phyloP scores from a whole-genome alignment of 1,140 invertebrate species.

The Reticulitermes speratus region DNA sequence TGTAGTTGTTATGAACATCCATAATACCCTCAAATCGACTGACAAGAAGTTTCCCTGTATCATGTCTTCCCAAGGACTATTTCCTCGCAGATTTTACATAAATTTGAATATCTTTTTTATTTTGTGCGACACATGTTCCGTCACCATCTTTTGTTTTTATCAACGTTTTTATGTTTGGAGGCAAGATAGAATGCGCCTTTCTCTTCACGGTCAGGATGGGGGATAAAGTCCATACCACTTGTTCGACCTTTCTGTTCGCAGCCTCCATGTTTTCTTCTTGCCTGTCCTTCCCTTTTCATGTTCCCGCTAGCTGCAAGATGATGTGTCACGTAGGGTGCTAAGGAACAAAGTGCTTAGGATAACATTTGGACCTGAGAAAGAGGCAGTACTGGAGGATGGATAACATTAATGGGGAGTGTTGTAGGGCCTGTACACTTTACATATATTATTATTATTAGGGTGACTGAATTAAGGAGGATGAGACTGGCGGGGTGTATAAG shows the following conservation, averaged over 20 bases:
- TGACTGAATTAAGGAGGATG: too few species aligned
- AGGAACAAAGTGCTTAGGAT: too few species aligned
- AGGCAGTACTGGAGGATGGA: too few species aligned
- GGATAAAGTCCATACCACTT: background rate
- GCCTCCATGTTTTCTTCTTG: background rate
- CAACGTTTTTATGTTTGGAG: background rate
- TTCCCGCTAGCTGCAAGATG: background rate
- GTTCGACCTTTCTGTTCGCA: background rate
- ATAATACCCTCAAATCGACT: too few species aligned
- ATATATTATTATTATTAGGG: too few species aligned
- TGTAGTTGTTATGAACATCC: too few species aligned
- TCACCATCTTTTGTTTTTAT: background rate
- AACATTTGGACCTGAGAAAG: too few species aligned
- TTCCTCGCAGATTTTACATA: background rate
- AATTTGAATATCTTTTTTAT: background rate
- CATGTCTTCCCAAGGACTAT: background rate
- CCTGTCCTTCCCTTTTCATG: background rate
- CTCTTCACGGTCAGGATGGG: background rate
- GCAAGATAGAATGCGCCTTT: background rate
- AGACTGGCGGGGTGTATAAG: too few species aligned
- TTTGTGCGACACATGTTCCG: background rate
- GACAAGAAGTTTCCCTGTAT: too few species aligned
- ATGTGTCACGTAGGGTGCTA: background rate
- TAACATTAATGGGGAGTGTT: too few species aligned
- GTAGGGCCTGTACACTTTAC: too few species aligned